Conservation (phyloP, 2,113 vertebrate species). For the Oostethus manadensis region DNA sequence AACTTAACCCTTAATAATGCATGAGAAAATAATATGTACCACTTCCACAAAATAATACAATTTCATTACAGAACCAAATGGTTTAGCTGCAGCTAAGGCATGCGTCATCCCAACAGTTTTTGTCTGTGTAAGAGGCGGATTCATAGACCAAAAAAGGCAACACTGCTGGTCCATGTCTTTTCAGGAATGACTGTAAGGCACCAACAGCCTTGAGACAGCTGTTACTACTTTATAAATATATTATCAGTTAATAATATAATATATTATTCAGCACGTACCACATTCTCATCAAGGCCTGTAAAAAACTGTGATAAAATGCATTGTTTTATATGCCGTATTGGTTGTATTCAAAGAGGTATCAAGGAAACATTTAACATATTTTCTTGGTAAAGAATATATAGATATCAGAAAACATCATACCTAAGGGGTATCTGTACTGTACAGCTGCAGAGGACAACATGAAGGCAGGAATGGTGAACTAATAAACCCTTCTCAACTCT, state of each 20-base stretch:
- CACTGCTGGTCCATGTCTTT: conserved; percentile 36
- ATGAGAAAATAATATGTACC: background rate
- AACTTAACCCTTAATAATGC: background rate
- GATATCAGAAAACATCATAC: conserved; percentile 31
- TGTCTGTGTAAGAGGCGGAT: no score
- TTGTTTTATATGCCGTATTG: conserved; percentile 32
- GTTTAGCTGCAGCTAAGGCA: no score
- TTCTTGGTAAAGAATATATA: conserved; percentile 33
- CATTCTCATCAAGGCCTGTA: conserved; percentile 40
- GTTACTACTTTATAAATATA: background rate
- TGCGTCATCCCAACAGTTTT: conserved; percentile 2
- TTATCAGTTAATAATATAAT: no score
- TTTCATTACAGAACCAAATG: no score
- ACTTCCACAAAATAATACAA: no score
- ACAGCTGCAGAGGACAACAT: conserved; percentile 26
- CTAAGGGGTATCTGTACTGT: conserved; percentile 24
- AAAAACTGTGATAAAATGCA: conserved; percentile 40
- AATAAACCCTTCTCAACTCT: conserved; percentile 55
- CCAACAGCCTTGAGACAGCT: conserved; percentile 41
- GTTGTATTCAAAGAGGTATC: conserved; percentile 51
- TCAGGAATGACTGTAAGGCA: conserved; percentile 38
- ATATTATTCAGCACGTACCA: conserved; percentile 16
- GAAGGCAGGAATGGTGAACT: conserved; percentile 44
- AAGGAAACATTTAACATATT: conserved; percentile 29
- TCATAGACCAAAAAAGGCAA: conserved; percentile 35